Base-by-base conservation (phyloP, 2,888 invertebrate genomes). In the Ptychoptera contaminata region DNA sequence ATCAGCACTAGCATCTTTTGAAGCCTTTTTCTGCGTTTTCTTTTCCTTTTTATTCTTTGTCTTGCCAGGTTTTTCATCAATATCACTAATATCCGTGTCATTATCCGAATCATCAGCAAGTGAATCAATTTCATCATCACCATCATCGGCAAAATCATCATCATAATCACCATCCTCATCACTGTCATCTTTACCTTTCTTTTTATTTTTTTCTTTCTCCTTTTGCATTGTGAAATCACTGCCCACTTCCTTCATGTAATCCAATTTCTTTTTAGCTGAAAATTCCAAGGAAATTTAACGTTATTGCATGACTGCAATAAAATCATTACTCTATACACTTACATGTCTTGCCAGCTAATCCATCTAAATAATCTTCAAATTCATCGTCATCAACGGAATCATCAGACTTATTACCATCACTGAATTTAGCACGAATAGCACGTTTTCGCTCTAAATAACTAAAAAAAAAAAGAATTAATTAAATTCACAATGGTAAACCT, bases 321-420 rank as follows among this genome's bases (percentile, higher is more conserved):
- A n/a, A n/a, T n/a, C n/a, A n/a, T n/a, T n/a, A n/a, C n/a, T n/a
- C n/a, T n/a, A n/a, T n/a, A n/a, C n/a, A 23, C 23, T 23, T 23
- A 23, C 23, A 23, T 23, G 23, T 23, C 23, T 40, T 30, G 31
- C 46, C 32, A 37, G 39, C 63, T 46, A 69, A 60, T 14, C 60
- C 59, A 51, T 69, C 68, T 46, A 72, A 52, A 59, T 71, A 68
- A 2, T 62, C 65, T 42, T 72, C 69, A 50, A 71, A 71, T 46
- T 70, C 71, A 51, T 72, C 70, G 43, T 70, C 70, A 42, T 74
- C 76, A 9, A 91, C 80, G 39, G 85, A 84, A 37, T 78, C 82
- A 52, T 77, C 78, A 51, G 73, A 73, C 40, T 72, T 73, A 32
- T 77, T 73, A 7, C 75, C 76, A 38, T 76, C 73, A 6, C 67